Conservation (phyloP, 92 coral and sea anemone species). For the Pocillopora grandis region DNA sequence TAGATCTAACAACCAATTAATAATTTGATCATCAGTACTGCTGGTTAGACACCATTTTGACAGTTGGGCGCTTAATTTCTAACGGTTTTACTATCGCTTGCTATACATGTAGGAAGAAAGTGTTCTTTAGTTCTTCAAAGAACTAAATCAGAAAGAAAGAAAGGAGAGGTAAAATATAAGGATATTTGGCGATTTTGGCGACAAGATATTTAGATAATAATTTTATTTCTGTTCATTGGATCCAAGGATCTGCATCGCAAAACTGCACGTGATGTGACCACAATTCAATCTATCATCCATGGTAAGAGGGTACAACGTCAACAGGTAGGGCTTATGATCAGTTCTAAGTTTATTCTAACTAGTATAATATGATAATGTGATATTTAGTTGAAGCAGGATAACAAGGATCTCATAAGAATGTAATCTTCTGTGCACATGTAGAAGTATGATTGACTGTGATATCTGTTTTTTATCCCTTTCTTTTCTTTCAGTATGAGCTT, state of each 20-base stretch:
- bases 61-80: too few relatives aligned
- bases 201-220: not conserved
- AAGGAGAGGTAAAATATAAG: conserved; percentile 68
- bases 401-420: too few relatives aligned
- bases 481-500: conserved; percentile 55
- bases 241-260: conserved; percentile 62
- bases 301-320: conserved; percentile 73
- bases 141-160: conserved; percentile 86
- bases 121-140: conserved; percentile 85
- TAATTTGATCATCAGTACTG: too few relatives aligned
- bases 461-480: not conserved
- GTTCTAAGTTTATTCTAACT: not conserved
- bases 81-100: too few relatives aligned
- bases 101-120: conserved; percentile 69
- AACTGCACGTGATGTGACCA: conserved; percentile 60
- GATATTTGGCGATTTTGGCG: not conserved
- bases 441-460: not conserved
- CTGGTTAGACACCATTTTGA: too few relatives aligned
- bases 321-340: conserved; percentile 45
- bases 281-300: conserved; percentile 84
- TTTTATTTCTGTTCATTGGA: not conserved
- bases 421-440: not conserved
- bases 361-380: too few relatives aligned
- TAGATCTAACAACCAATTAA: too few relatives aligned
- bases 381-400: too few relatives aligned